These are phyloP conservation scores for Tetanocera ferruginea DNA, from an alignment of 2,888 invertebrate species.

Conservation along the genomic window DNA sequence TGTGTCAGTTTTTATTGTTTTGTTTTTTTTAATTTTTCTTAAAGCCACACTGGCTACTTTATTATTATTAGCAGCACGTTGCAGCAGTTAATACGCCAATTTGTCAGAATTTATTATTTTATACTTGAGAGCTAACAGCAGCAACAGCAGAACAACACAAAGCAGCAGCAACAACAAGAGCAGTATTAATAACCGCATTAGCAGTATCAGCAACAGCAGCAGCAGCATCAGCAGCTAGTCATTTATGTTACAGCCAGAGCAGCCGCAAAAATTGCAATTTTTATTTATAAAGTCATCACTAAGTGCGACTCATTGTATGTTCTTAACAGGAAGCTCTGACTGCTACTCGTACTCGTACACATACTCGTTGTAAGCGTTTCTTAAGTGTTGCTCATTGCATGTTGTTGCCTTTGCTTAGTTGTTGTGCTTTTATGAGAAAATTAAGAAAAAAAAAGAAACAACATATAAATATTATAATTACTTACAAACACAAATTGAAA, in stretches of 20 bases:
- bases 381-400: neutral
- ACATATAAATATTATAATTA: neutral
- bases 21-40: neutral
- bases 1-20: neutral
- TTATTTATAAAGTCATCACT: constrained; percentile 18
- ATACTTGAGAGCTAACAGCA: neutral
- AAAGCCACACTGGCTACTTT: neutral
- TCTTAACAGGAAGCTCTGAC: neutral
- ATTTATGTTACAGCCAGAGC: neutral
- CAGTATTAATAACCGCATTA: neutral
- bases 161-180: constrained; percentile 9
- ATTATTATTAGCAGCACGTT: constrained; percentile 30
- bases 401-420: constrained; percentile 8
- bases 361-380: neutral
- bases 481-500: too few relatives aligned
- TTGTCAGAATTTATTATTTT: constrained; percentile 33
- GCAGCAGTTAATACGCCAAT: constrained; percentile 26
- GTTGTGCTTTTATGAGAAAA: constrained; percentile 30
- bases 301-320: constrained; percentile 2
- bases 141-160: neutral
- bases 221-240: neutral
- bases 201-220: neutral
- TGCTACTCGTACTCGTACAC: neutral
- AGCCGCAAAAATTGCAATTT: neutral
- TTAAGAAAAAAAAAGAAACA: neutral